Base-by-base conservation (phyloP, 1,140 invertebrate genomes). In the Ganaspis sp. region DNA sequence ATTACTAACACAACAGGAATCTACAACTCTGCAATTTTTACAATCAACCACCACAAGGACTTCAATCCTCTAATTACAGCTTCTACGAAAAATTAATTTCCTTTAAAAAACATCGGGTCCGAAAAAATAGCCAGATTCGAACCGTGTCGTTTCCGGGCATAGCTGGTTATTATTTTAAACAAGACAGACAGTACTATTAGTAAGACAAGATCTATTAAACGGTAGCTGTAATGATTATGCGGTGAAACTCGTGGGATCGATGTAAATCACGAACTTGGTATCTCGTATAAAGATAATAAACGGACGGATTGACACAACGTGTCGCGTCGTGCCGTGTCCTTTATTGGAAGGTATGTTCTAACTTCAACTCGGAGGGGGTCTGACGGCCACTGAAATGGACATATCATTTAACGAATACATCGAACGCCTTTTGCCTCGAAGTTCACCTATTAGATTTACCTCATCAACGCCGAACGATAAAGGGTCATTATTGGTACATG, bases 321-420 rank as follows among this genome's bases (percentile, higher is more conserved):
- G 40, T 75, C 54, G 73, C 53, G 53, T 77, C 45, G 45, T 26
- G 69, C 26, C 72, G 58, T 71, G 69, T 70, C 70, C 45, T 69
- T 69, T 72, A 75, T 75, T 75, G 19, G 45, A 49, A 78, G 26
- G 29, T 34, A 72, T 74, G 58, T 77, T 77, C 42, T 54, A 72
- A 58, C 11, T 19, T 58, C 70, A 70, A 75, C 69, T 75, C 64
- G 72, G 71, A 86, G 82, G 83, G 84, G 81, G 83, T 84, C 85
- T 82, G 75, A 77, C 78, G 79, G 80, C 64, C 69, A 84, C 64
- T 79, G 79, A 77, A 79, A 79, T 54, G 72, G 76, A 81, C 77
- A 80, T 87, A 86, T 84, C 79, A 81, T 87, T 86, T 79, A 84
- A 75, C 81, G 69, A 82, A 84, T 49, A 78, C 74, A 54, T 70